Conservation (phyloP, 1,140 invertebrate species). For the Platyura marginata region DNA sequence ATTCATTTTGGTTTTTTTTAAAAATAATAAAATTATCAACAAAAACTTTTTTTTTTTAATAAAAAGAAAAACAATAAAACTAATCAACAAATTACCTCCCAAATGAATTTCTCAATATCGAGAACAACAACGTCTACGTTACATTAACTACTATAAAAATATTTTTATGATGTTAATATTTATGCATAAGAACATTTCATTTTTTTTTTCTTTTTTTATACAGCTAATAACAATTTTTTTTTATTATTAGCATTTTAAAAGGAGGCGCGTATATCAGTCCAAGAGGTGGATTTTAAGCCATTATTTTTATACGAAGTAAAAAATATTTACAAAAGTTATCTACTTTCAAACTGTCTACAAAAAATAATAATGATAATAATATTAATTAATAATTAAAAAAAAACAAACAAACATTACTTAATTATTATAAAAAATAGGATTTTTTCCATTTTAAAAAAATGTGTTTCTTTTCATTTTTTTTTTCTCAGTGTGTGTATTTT, state of each 20-base stretch:
- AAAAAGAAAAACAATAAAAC: too few species aligned
- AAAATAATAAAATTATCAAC: too few species aligned
- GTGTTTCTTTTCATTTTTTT: too few species aligned
- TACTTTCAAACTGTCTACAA: too few species aligned
- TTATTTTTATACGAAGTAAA: neutral
- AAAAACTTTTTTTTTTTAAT: too few species aligned
- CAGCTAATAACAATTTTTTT: neutral
- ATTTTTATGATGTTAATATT: neutral
- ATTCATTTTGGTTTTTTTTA: too few species aligned
- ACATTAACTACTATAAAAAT: neutral
- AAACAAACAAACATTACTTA: too few species aligned
- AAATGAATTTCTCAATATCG: neutral
- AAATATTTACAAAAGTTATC: neutral
- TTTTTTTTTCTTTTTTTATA: neutral
- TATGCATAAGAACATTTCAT: neutral
- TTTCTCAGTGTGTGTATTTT: too few species aligned
- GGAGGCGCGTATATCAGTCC: constrained; percentile 1
- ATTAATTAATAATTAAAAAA: too few species aligned
- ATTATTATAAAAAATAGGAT: neutral
- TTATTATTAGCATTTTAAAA: neutral
- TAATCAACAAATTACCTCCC: neutral
- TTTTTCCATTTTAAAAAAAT: too few species aligned
- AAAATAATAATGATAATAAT: too few species aligned
- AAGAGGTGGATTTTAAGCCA: neutral
- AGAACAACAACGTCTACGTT: neutral